Percentiles rank a stretch among this genome's conserved stretches.
phyloP scores from a whole-genome alignment of 2,888 invertebrate genomes.

The Harpagoxenus sublaevis region DNA sequence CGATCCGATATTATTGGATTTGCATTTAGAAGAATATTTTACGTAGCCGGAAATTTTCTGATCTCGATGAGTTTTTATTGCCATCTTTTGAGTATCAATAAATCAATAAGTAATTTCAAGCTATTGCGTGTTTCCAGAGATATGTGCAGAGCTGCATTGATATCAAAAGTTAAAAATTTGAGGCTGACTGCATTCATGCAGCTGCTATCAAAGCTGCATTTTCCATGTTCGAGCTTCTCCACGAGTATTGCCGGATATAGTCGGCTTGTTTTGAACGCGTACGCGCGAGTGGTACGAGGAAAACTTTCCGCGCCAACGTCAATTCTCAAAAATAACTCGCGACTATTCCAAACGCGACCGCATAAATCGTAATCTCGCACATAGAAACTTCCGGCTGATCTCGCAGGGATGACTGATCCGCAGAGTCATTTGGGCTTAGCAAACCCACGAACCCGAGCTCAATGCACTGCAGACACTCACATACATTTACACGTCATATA shows the following conservation, averaged over 20 bases:
- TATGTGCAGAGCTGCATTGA: not conserved
- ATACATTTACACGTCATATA: not conserved
- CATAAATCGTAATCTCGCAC: slow-evolving; percentile 40
- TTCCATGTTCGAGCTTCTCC: slow-evolving; percentile 16
- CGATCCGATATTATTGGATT: not conserved
- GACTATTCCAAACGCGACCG: slow-evolving; percentile 5
- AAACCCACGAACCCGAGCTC: no score
- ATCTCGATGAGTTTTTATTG: not conserved
- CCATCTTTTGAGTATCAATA: not conserved
- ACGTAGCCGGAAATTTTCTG: not conserved
- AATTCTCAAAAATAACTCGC: slow-evolving; percentile 49
- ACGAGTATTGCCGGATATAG: not conserved
- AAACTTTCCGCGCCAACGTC: slow-evolving; percentile 33
- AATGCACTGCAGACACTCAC: not conserved
- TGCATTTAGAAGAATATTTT: slow-evolving; percentile 2
- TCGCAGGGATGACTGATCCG: not conserved
- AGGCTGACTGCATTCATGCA: not conserved
- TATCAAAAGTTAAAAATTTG: slow-evolving; percentile 6
- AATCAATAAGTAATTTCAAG: slow-evolving; percentile 25
- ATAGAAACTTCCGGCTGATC: slow-evolving; percentile 8
- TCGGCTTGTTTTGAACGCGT: slow-evolving; percentile 39
- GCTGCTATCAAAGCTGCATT: slow-evolving; percentile 9
- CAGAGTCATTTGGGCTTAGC: not conserved
- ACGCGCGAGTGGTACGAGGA: not conserved
- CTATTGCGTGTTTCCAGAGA: not conserved